Conservation (phyloP, 2,888 invertebrate genomes). For the Malachius bipustulatus region DNA sequence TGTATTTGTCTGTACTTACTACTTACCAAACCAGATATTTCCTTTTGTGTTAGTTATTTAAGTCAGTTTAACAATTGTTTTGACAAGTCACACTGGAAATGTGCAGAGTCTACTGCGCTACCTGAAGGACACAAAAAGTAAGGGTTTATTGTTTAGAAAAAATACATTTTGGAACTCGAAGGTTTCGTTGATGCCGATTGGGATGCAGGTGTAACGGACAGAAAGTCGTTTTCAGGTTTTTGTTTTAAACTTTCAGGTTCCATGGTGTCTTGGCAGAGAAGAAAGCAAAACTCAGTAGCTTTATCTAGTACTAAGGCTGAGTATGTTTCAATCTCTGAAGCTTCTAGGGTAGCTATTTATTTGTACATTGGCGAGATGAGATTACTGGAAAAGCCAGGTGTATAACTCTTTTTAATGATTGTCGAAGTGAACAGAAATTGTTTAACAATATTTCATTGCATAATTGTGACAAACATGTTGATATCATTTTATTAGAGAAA, state of each 20-base stretch:
- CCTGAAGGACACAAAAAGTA: conserved; percentile 1
- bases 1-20: conserved; percentile 13
- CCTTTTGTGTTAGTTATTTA: conserved; percentile 15
- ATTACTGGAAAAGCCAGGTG: neutral
- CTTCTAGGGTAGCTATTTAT: conserved; percentile 9
- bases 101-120: conserved; percentile 14
- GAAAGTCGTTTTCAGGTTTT: conserved; percentile 11
- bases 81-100: conserved; percentile 10
- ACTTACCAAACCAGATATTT: conserved; percentile 17
- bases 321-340: conserved; percentile 12
- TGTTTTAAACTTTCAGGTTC: too few relatives aligned
- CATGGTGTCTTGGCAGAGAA: too few relatives aligned
- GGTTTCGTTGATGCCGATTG: conserved; percentile 13
- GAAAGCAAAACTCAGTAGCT: too few relatives aligned
- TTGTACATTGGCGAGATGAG: neutral
- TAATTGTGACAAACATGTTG: conserved; percentile 3
- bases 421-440: conserved; percentile 1
- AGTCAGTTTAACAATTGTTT: conserved; percentile 15
- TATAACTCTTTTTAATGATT: conserved; percentile 2
- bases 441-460: conserved; percentile 5
- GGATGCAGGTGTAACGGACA: conserved; percentile 9
- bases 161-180: neutral
- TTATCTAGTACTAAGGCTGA: too few relatives aligned
- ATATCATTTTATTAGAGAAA: conserved; percentile 4
- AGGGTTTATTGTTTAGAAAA: neutral